phyloP scores from a whole-genome alignment of 1,140 invertebrate species.

The Habropoda laboriosa region DNA sequence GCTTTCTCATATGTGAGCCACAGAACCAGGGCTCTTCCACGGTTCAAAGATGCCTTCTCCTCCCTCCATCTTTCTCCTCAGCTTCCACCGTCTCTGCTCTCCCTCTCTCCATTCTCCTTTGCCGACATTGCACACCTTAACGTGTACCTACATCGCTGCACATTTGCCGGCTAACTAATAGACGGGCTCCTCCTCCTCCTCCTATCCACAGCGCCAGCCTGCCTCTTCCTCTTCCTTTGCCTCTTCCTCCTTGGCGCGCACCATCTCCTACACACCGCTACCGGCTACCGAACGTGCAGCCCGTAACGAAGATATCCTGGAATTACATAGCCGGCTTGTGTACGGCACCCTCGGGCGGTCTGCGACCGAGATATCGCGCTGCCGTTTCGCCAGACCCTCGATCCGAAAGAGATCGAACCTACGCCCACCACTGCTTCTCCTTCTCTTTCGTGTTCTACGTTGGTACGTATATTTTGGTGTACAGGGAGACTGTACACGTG shows the following conservation, averaged over 20 bases:
- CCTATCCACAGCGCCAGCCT: neutral
- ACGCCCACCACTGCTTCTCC: neutral
- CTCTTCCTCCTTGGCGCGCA: neutral
- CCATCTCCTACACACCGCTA: neutral
- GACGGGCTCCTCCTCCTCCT: conserved; percentile 30
- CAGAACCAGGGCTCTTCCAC: conserved; percentile 25
- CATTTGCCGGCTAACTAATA: conserved; percentile 60
- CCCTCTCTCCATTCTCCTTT: conserved; percentile 43
- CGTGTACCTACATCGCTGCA: conserved; percentile 40
- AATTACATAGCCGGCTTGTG: conserved; percentile 60
- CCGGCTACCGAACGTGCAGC: conserved; percentile 28
- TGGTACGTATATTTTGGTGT: neutral
- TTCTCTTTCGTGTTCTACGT: neutral
- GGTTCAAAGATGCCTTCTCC: conserved; percentile 9
- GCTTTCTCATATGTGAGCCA: conserved; percentile 29
- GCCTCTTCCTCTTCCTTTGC: conserved; percentile 13
- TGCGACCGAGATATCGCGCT: conserved; percentile 34
- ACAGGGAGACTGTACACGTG: too few relatives aligned
- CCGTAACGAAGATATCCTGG: conserved; percentile 67
- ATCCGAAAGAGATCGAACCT: conserved; percentile 54
- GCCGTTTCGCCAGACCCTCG: conserved; percentile 18
- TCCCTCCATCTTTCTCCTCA: too few relatives aligned
- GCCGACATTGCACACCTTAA: conserved; percentile 45
- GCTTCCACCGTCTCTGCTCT: too few relatives aligned
- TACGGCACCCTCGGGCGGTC: conserved; percentile 37